These are phyloP conservation scores for Leptopilina boulardi DNA, from an alignment of 1,140 invertebrate species.

Conservation along the genomic window DNA sequence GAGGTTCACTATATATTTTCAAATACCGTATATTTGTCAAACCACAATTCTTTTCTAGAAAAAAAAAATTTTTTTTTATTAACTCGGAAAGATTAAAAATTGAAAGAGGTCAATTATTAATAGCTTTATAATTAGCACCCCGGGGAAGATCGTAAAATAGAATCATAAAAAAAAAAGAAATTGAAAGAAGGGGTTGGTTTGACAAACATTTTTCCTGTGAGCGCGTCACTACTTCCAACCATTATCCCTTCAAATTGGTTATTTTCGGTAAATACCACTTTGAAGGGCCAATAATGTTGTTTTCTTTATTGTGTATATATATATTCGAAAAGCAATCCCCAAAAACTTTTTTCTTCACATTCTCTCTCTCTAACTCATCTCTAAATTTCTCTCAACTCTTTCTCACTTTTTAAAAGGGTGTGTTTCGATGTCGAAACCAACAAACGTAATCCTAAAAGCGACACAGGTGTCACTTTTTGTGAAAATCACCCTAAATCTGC, in stretches of 20 bases:
- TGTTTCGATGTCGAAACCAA: slow-evolving; percentile 62
- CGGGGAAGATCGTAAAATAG: slow-evolving; percentile 26
- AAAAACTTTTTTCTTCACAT: slow-evolving; percentile 50
- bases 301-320: slow-evolving; percentile 73
- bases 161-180: no score
- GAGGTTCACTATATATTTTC: no score
- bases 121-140: slow-evolving; percentile 62
- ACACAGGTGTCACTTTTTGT: slow-evolving; percentile 72
- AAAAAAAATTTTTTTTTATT: no score
- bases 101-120: slow-evolving; percentile 57
- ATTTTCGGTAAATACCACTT: slow-evolving; percentile 77
- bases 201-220: slow-evolving; percentile 58
- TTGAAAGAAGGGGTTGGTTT: slow-evolving; percentile 50
- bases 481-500: slow-evolving; percentile 58
- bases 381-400: slow-evolving; percentile 40
- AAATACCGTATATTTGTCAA: no score
- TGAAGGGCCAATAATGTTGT: slow-evolving; percentile 77
- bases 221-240: slow-evolving; percentile 64
- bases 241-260: slow-evolving; percentile 75
- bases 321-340: slow-evolving; percentile 45
- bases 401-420: slow-evolving; percentile 53
- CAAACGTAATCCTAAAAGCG: slow-evolving; percentile 73
- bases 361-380: slow-evolving; percentile 52
- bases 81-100: no score
- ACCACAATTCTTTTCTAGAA: no score